Conservation (phyloP, 2,888 invertebrate species). For the Diplazon laetatorius region DNA sequence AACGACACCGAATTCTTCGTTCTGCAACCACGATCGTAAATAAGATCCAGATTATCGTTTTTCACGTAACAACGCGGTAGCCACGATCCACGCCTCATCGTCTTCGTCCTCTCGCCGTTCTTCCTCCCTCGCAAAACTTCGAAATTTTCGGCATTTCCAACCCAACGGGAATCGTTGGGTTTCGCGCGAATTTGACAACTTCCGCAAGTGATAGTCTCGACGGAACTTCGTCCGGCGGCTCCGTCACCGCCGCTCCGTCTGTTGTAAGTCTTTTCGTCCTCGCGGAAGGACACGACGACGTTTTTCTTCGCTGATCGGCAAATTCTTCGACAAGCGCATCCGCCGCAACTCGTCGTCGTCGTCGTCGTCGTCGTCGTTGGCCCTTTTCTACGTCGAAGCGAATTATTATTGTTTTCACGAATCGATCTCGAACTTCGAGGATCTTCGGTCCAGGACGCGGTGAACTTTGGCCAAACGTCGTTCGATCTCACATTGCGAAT, state of each 20-base stretch:
- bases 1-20: conserved; percentile 38
- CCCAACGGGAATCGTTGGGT: conserved; percentile 22
- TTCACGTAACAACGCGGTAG: background rate
- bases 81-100: conserved; percentile 19
- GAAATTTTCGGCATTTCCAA: conserved; percentile 30
- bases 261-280: conserved; percentile 48
- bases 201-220: conserved; percentile 52
- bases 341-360: conserved; percentile 38
- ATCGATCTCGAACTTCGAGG: conserved; percentile 39
- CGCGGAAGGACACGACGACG: conserved; percentile 56
- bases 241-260: conserved; percentile 45
- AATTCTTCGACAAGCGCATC: conserved; percentile 61
- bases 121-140: conserved; percentile 18
- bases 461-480: conserved; percentile 50
- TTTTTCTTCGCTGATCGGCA: conserved; percentile 54
- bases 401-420: conserved; percentile 33
- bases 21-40: conserved; percentile 41
- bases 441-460: conserved; percentile 26
- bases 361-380: conserved; percentile 36
- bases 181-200: conserved; percentile 32
- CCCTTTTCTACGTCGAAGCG: conserved; percentile 22
- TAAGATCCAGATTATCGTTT: conserved; percentile 50
- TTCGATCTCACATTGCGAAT: conserved; percentile 53
- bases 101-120: conserved; percentile 36
- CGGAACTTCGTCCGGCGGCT: conserved; percentile 42